A percentile compares a stretch with the other conserved stretches of the same genome.
These are phyloP conservation scores for Volucella zonaria DNA, from an alignment of 2,888 invertebrate genomes.

Conservation along the genomic window DNA sequence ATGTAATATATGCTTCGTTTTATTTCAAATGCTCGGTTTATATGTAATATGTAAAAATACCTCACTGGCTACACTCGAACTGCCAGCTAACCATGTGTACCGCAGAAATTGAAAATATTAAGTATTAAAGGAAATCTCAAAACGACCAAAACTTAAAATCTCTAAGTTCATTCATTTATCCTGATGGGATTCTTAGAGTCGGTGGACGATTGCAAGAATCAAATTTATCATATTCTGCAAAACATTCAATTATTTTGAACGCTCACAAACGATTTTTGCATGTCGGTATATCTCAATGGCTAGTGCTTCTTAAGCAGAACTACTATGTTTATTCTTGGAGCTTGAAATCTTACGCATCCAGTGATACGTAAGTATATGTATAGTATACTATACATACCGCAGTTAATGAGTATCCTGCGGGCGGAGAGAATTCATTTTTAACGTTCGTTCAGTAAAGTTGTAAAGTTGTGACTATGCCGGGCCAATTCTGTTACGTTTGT, in stretches of 20 bases:
- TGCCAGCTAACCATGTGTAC: neutral
- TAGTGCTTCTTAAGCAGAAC: slow-evolving; percentile 9
- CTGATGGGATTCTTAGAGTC: neutral
- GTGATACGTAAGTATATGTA: slow-evolving; percentile 37
- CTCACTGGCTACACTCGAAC: neutral
- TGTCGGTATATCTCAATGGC: too few species aligned
- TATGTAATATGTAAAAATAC: neutral
- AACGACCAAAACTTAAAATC: neutral
- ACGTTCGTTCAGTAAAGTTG: slow-evolving; percentile 10
- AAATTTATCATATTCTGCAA: neutral
- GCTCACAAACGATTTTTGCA: neutral
- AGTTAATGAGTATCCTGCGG: slow-evolving; percentile 51
- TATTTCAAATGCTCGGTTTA: neutral
- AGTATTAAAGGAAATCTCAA: neutral
- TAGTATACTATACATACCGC: slow-evolving; percentile 31
- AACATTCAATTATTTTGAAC: slow-evolving; percentile 1
- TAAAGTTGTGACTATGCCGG: neutral
- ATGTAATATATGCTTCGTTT: neutral
- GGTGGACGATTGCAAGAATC: neutral
- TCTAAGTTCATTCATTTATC: neutral
- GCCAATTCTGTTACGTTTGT: too few species aligned
- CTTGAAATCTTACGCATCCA: slow-evolving; percentile 47
- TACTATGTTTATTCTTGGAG: slow-evolving; percentile 41
- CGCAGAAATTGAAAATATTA: neutral
- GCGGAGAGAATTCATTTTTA: slow-evolving; percentile 22